Conservation (phyloP, 2,797 vertebrate species). For the Tadarida brasiliensis region DNA sequence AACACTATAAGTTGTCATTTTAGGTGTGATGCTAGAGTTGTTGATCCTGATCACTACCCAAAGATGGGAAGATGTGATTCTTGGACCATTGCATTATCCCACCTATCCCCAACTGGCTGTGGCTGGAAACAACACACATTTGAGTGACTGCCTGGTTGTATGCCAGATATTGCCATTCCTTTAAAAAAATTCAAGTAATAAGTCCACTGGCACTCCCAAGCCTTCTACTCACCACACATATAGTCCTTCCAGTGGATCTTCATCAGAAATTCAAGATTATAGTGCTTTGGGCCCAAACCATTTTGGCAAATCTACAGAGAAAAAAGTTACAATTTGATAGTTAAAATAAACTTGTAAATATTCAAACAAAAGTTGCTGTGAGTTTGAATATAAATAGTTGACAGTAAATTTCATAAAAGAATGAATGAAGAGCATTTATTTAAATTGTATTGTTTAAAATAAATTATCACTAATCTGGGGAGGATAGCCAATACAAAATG, state of each 20-base stretch:
- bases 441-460: conserved; percentile 36
- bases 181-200: conserved; percentile 12
- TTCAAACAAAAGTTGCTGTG: not conserved
- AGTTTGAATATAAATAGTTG: not conserved
- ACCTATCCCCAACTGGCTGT: not conserved
- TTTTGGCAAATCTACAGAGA: conserved; percentile 7
- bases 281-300: not conserved
- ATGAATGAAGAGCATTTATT: not conserved
- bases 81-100: not conserved
- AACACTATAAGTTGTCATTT: not conserved
- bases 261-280: conserved; percentile 9
- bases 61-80: not conserved
- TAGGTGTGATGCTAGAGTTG: not conserved
- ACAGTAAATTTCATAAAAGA: conserved; percentile 40
- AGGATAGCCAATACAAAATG: not conserved
- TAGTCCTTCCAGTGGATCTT: not conserved
- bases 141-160: conserved; percentile 3
- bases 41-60: not conserved
- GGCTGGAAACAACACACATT: not conserved
- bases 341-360: conserved; percentile 51
- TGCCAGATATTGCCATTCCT: conserved; percentile 4
- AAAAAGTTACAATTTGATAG: conserved; percentile 16
- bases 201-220: not conserved
- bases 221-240: not conserved
- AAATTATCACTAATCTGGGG: not conserved